Conservation (phyloP, 64 coral and sea anemone species). For the Pocillopora verrucosa region DNA sequence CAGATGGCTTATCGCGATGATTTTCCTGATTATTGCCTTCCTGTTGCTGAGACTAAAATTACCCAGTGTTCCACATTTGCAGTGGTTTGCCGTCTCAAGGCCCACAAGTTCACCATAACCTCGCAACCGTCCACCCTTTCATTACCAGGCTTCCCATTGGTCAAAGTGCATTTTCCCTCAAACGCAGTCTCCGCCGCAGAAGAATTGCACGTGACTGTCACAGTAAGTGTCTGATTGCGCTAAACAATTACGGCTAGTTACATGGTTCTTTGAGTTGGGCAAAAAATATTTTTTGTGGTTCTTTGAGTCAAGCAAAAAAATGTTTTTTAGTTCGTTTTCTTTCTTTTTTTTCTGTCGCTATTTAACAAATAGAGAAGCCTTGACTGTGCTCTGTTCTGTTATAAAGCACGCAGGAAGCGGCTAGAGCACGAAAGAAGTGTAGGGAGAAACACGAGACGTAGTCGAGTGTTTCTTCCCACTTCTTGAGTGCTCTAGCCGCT, state of each 20-base stretch:
- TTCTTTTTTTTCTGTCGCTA: no score
- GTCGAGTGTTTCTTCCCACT: no score
- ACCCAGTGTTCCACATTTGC: conserved; percentile 48
- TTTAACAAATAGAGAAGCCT: no score
- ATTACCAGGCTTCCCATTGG: conserved; percentile 15
- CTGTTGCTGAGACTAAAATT: conserved; percentile 50
- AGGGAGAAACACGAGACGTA: no score
- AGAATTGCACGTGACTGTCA: background rate
- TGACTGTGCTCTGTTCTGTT: no score
- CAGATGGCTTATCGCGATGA: conserved; percentile 6
- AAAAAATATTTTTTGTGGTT: no score
- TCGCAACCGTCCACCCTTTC: background rate
- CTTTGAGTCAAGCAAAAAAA: no score
- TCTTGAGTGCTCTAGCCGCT: no score
- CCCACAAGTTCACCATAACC: background rate
- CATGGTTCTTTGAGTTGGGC: background rate
- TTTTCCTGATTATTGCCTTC: conserved; percentile 37
- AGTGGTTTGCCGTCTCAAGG: conserved; percentile 55
- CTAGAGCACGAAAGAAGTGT: no score
- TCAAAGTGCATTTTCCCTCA: conserved; percentile 25
- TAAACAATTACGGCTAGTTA: no score
- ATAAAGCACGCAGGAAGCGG: no score
- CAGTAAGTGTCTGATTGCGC: background rate
- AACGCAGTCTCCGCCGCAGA: conserved; percentile 6
- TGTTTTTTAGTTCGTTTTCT: no score